Percentiles rank a stretch among this genome's conserved stretches.
Evolutionary conservation across 2,797 vertebrate species (phyloP).

Genomic region (Sylvia borin): DNA sequence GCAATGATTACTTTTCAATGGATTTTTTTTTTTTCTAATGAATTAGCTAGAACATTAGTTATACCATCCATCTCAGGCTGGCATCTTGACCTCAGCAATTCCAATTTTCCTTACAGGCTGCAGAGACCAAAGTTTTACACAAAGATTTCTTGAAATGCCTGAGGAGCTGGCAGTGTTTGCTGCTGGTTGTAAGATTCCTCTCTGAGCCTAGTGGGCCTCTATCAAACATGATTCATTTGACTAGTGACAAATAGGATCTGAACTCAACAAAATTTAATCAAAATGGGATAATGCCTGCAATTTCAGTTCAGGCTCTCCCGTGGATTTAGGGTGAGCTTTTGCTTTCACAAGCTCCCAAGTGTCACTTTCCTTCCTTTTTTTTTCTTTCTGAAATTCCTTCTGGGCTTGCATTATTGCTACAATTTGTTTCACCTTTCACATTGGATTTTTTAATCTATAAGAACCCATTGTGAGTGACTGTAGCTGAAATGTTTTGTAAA

Average conservation of each 20-base stretch:
- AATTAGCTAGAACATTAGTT: background rate
- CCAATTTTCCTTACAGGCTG: background rate
- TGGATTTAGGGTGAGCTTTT: slow-evolving; percentile 9
- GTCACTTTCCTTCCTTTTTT: background rate
- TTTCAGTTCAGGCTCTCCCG: slow-evolving; percentile 14
- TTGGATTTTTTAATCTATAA: background rate
- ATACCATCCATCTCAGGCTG: background rate
- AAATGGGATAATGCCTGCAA: slow-evolving; percentile 21
- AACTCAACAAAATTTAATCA: slow-evolving; percentile 41
- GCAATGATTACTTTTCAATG: background rate
- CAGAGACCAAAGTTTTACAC: background rate
- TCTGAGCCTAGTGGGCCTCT: background rate
- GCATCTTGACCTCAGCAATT: background rate
- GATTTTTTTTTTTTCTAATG: background rate
- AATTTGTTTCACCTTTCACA: slow-evolving; percentile 34
- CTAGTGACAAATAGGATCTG: slow-evolving; percentile 30
- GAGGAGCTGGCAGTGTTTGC: background rate
- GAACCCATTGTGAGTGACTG: background rate
- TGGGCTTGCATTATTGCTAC: background rate
- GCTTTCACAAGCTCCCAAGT: background rate
- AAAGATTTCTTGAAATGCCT: background rate
- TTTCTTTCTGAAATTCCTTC: background rate
- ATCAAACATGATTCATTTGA: slow-evolving; percentile 12
- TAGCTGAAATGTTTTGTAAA: slow-evolving; percentile 6
- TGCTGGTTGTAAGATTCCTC: background rate